These are phyloP conservation scores for Conus canariensis DNA, from an alignment of 2,888 invertebrate genomes.

Conservation along the genomic window DNA sequence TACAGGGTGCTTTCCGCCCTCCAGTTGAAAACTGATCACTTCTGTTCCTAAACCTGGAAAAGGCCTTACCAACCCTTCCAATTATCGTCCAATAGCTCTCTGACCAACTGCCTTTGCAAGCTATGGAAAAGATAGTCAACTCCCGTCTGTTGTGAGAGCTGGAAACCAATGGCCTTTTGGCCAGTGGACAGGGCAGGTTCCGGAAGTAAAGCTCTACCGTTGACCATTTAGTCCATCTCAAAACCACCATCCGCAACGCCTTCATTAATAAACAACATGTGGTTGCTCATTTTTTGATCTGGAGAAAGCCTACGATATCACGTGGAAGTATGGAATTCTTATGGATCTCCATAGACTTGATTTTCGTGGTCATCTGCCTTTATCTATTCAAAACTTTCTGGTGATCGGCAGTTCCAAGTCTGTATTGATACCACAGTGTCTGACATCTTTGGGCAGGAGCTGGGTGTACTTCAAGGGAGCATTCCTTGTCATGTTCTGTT, in stretches of 20 bases:
- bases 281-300: conserved; percentile 57
- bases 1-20: conserved; percentile 45
- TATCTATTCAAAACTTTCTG: neutral
- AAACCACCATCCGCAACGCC: conserved; percentile 54
- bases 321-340: conserved; percentile 51
- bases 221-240: conserved; percentile 52
- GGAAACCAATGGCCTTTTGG: conserved; percentile 51
- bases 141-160: conserved; percentile 57
- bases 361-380: conserved; percentile 27
- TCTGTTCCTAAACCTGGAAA: conserved; percentile 55
- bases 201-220: conserved; percentile 45
- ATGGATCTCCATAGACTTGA: conserved; percentile 49
- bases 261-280: conserved; percentile 56
- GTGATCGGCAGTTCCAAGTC: conserved; percentile 47
- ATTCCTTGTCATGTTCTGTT: conserved; percentile 33
- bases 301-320: conserved; percentile 35
- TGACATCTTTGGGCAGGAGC: conserved; percentile 38
- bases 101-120: conserved; percentile 65
- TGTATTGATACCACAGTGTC: conserved; percentile 38
- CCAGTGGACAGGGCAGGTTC: conserved; percentile 53
- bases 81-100: conserved; percentile 62
- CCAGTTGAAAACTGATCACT: conserved; percentile 49
- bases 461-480: conserved; percentile 43
- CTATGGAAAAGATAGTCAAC: conserved; percentile 62
- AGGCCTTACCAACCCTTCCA: conserved; percentile 51